Evolutionary conservation across 2,888 invertebrate genomes (phyloP).

Genomic region (Xestia rhomboidea): DNA sequence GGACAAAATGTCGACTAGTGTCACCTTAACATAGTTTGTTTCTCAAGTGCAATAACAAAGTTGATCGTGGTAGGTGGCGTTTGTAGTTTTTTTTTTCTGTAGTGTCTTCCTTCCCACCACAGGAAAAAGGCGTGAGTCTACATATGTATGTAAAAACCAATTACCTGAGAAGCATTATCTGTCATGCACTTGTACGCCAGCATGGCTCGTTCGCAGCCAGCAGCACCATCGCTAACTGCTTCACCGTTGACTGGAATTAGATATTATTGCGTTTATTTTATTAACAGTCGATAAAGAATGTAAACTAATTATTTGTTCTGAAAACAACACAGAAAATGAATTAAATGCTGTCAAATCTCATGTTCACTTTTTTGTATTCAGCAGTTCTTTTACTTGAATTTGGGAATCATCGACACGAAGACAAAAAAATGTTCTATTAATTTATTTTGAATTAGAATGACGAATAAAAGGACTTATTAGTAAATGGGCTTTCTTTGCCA

Average conservation of each 20-base stretch:
- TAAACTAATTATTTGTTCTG: background rate
- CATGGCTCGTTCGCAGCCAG: slow-evolving; percentile 85
- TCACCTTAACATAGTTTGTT: background rate
- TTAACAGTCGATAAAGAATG: background rate
- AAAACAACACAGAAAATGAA: background rate
- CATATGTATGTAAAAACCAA: background rate
- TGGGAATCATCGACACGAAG: background rate
- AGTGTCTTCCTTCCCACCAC: background rate
- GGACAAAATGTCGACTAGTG: too few relatives aligned
- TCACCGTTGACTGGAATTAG: slow-evolving; percentile 80
- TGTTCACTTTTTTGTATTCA: background rate
- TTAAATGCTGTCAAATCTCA: background rate
- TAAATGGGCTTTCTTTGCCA: background rate
- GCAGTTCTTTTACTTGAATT: background rate
- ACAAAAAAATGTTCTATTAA: background rate
- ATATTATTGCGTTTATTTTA: background rate
- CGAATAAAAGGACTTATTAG: too few relatives aligned
- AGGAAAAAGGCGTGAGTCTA: background rate
- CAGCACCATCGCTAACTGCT: slow-evolving; percentile 81
- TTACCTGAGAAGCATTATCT: slow-evolving; percentile 83
- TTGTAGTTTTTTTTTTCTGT: too few relatives aligned
- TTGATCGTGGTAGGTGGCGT: background rate
- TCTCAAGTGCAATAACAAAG: background rate
- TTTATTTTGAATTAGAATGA: too few relatives aligned
- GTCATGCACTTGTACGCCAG: slow-evolving; percentile 82